Percentiles rank a stretch among this genome's conserved stretches.
These are phyloP conservation scores for Mirounga angustirostris DNA, from an alignment of 2,113 vertebrate genomes.

Conservation along the genomic window DNA sequence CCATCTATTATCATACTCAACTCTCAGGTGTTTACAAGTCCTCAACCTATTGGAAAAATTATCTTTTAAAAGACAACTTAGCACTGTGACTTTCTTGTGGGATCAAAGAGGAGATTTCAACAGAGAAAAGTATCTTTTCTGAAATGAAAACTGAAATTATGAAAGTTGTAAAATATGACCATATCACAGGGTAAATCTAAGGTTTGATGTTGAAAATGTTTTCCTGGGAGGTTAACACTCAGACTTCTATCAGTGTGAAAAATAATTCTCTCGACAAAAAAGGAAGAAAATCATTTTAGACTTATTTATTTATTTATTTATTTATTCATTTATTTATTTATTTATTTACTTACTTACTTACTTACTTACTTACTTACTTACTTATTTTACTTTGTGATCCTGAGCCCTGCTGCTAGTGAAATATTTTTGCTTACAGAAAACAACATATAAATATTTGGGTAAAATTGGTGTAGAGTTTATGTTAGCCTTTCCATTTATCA, in stretches of 20 bases:
- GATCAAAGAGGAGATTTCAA: background rate
- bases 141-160: background rate
- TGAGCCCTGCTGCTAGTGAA: background rate
- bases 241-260: background rate
- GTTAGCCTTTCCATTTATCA: background rate
- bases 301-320: background rate
- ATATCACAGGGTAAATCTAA: background rate
- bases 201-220: background rate
- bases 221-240: background rate
- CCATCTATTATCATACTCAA: background rate
- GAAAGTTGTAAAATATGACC: background rate
- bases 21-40: background rate
- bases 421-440: background rate
- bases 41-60: slow-evolving; percentile 14
- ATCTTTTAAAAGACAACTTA: slow-evolving; percentile 27
- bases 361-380: too few relatives aligned
- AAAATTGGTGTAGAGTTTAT: background rate
- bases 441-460: background rate
- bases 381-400: background rate
- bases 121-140: background rate
- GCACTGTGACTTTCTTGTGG: background rate
- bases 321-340: background rate
- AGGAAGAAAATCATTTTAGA: background rate
- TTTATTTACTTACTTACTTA: background rate
- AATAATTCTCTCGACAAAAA: background rate